Evolutionary conservation across 1,140 invertebrate species (phyloP).

Genomic region (Epicauta chinensis): DNA sequence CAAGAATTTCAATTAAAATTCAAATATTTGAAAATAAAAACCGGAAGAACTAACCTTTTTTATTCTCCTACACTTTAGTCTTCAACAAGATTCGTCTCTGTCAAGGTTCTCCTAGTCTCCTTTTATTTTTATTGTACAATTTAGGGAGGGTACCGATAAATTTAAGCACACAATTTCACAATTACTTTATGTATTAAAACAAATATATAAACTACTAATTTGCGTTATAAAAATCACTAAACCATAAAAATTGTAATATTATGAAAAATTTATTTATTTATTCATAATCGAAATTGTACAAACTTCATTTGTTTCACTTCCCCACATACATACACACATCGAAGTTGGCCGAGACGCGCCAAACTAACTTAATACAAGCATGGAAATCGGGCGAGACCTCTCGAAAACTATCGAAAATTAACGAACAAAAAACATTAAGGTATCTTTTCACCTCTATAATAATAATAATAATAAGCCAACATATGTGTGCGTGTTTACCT

Average conservation of each 20-base stretch:
- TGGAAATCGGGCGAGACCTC: constrained; percentile 13
- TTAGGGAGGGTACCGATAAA: too few relatives aligned
- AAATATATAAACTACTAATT: constrained; percentile 8
- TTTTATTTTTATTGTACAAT: too few relatives aligned
- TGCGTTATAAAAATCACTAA: constrained; percentile 9
- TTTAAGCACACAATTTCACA: too few relatives aligned
- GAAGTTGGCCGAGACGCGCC: constrained; percentile 15
- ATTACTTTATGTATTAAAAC: neutral
- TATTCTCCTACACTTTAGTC: too few relatives aligned
- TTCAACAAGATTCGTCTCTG: too few relatives aligned
- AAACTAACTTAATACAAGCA: constrained; percentile 18
- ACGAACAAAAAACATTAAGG: constrained; percentile 19
- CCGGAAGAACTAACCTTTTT: too few relatives aligned
- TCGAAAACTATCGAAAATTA: constrained; percentile 17
- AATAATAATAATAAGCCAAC: too few relatives aligned
- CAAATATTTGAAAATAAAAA: too few relatives aligned
- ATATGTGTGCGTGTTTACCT: too few relatives aligned
- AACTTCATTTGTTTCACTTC: neutral
- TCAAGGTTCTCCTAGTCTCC: too few relatives aligned
- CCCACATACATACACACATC: neutral
- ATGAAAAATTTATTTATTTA: neutral
- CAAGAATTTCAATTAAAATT: too few relatives aligned
- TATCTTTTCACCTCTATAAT: too few relatives aligned
- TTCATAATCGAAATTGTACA: constrained; percentile 8
- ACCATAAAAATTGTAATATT: constrained; percentile 1